Evolutionary conservation across 1,140 invertebrate genomes (phyloP), one percentile per base, ranked within the genome.

Genomic region (Drosophila biarmipes): DNA sequence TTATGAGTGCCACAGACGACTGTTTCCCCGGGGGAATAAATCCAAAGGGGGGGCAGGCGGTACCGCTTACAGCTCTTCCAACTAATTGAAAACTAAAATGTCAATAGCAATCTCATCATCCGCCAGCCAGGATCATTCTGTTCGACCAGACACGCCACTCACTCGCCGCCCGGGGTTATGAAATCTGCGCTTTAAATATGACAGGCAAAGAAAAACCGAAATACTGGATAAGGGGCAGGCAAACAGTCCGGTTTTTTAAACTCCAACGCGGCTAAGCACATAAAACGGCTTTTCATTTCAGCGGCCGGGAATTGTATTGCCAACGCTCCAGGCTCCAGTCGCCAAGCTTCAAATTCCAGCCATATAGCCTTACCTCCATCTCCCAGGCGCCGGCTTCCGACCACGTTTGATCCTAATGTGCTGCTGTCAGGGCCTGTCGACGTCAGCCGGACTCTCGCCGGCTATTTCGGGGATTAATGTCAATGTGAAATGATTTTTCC

Each of bases 401-500:
- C 52, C 71, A 38, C 40, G 19, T 63, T 78, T 75, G 77, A 80
- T 74, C 78, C 85, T 90, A 90, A 90, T 90, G 85, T 90, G 82
- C 74, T 73, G 73, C 85, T 90, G 85, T 90, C 85, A 90, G 80
- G 53, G 74, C 58, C 73, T 90, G 85, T 90, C 73, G 54, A 78
- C 64, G 62, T 89, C 80, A 73, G 71, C 29, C 51, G 62, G 66
- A 56, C 61, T 71, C 72, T 75, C 46, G 72, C 64, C 80, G 67
- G 79, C 79, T 80, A 85, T 90, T 85, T 90, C 72, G 67, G 67
- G 86, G 80, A 90, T 90, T 90, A 90, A 80, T 90, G 86, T 90
- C 86, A 90, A 90, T 86, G 80, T 81, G 80, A 79, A 90, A 85
- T 80, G 80, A 79, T 85, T 78, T 80, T 56, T 64, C 34, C 48